Base-by-base conservation (phyloP, 2,113 vertebrate genomes). In the Saguinus midas region DNA sequence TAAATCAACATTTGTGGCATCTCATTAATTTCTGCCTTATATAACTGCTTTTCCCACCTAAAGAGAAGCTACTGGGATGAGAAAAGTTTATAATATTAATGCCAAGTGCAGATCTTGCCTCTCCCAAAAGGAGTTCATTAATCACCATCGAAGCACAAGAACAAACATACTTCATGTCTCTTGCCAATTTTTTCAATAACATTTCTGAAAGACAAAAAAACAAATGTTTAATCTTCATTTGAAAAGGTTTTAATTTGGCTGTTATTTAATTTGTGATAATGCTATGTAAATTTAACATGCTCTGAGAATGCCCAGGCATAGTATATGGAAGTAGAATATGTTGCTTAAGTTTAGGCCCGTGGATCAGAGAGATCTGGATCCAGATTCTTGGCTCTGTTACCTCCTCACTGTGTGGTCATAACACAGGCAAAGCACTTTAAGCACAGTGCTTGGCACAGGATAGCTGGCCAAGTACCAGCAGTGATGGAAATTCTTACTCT, bases 231-330 rank as follows among this genome's bases (percentile, higher is more conserved):
- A 83, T 98, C 89, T 98, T 98, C 85, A 91, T 97, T 61, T 96
- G 96, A 98, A 98, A 97, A 96, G 97, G 96, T 98, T 98, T 97
- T 98, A 97, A 98, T 98, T 96, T 92, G 97, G 68, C 96, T 97
- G 95, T 97, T 98, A 89, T 80, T 98, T 98, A 98, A 97, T 97
- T 98, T 97, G 87, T 81, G 73, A 93, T 94, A 75, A 96, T 98
- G 70, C 96, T 97, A 97, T 98, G 90, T 97, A 98, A 98, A 97
- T 98, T 92, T 84, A 97, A 94, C 85, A 35, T 70, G 57, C 50
- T 83, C 48, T n/a, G 66, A 95, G 90, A 90, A 91, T 87, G 43
- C 48, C 32, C 13, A 4, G 61, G 35, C 6, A 2, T 37, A 66
- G 35, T 18, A 2, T 57, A 16, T 29, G 43, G 64, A 85, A 27